phyloP scores from a whole-genome alignment of 2,797 vertebrate species.

The Tragelaphus oryx region DNA sequence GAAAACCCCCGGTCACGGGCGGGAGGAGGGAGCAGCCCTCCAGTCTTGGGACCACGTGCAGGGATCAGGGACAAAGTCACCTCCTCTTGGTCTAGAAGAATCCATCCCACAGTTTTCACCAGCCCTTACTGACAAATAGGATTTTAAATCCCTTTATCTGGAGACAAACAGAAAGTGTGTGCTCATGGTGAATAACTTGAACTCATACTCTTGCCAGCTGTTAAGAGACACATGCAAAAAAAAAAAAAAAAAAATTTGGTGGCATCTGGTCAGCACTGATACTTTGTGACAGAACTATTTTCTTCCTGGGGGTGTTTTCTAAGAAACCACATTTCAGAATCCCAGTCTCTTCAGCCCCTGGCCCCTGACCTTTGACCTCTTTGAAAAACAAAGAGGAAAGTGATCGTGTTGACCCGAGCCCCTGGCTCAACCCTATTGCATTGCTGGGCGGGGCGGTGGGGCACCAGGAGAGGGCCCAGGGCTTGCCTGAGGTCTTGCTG shows the following conservation, averaged over 20 bases:
- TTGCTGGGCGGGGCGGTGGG: slow-evolving; percentile 62
- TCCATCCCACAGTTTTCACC: slow-evolving; percentile 79
- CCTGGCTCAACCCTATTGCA: slow-evolving; percentile 63
- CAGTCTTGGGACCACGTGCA: rapidly evolving
- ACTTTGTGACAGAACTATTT: slow-evolving; percentile 74
- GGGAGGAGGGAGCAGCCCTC: neutral
- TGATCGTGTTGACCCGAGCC: slow-evolving; percentile 65
- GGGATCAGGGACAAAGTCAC: too few relatives aligned
- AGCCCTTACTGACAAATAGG: slow-evolving; percentile 70
- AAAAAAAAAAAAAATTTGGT: slow-evolving; percentile 35
- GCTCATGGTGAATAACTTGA: slow-evolving; percentile 77
- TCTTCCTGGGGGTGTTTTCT: slow-evolving; percentile 55
- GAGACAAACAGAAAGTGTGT: slow-evolving; percentile 79
- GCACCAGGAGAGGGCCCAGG: rapidly evolving
- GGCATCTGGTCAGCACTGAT: slow-evolving; percentile 78
- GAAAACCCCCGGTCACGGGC: rapidly evolving
- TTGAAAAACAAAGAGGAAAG: slow-evolving; percentile 74
- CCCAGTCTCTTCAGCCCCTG: neutral
- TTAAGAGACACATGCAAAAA: slow-evolving; percentile 76
- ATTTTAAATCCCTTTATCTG: slow-evolving; percentile 81
- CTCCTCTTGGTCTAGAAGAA: slow-evolving; percentile 66
- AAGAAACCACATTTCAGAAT: slow-evolving; percentile 55
- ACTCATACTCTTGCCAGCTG: slow-evolving; percentile 80
- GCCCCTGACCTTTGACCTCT: slow-evolving; percentile 34
- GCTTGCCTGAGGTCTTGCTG: neutral